A percentile compares a stretch with the other conserved stretches of the same genome.
Evolutionary conservation across 2,797 vertebrate species (phyloP).

Genomic region (Prunella strophiata): DNA sequence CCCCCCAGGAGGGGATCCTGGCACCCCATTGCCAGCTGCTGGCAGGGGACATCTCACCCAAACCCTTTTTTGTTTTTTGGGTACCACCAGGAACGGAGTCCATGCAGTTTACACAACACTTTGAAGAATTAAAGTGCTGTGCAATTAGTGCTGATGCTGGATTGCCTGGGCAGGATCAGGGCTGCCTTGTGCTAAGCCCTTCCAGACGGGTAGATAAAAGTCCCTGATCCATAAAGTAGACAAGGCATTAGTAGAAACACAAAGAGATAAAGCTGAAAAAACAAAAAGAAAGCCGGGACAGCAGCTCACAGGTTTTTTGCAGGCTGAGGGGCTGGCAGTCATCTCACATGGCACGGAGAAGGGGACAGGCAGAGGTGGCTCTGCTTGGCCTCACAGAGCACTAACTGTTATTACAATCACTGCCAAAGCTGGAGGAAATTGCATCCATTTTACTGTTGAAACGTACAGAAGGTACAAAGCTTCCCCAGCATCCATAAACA

Average conservation of each 20-base stretch:
- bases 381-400: constrained; percentile 24
- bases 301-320: neutral
- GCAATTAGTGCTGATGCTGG: neutral
- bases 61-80: neutral
- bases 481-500: constrained; percentile 37
- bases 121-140: neutral
- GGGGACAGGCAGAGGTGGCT: neutral
- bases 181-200: neutral
- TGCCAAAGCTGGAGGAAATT: constrained; percentile 53
- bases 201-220: constrained; percentile 28
- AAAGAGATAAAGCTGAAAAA: constrained; percentile 26
- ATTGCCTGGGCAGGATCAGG: neutral
- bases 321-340: neutral
- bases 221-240: constrained; percentile 39
- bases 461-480: neutral
- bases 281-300: neutral
- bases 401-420: neutral
- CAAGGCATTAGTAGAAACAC: constrained; percentile 25
- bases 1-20: neutral
- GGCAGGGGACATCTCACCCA: neutral
- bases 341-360: neutral
- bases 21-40: neutral
- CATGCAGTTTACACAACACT: neutral
- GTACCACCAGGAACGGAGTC: neutral
- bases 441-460: constrained; percentile 50